phyloP scores from a whole-genome alignment of 1,140 invertebrate genomes.

The Papilio aristodemus region DNA sequence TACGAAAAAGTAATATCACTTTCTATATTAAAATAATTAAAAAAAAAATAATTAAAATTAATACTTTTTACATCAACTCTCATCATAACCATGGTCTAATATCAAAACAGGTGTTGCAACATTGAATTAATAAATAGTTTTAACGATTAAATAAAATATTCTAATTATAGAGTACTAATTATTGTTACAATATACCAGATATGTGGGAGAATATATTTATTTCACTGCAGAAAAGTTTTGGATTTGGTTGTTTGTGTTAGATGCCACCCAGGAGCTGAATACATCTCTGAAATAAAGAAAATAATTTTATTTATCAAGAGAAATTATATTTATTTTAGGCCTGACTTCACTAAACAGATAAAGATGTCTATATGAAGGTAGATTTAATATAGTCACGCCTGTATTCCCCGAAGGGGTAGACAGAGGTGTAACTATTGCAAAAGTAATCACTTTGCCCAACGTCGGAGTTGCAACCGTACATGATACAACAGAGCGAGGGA shows the following conservation, averaged over 20 bases:
- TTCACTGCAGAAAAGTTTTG: slow-evolving; percentile 80
- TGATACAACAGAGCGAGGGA: no score
- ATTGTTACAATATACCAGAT: slow-evolving; percentile 39
- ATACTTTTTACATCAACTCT: neutral
- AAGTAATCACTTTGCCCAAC: no score
- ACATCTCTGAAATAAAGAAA: slow-evolving; percentile 86
- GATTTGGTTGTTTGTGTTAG: slow-evolving; percentile 87
- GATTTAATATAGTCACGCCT: no score
- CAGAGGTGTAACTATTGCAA: no score
- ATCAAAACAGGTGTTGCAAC: slow-evolving; percentile 25
- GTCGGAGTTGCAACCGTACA: no score
- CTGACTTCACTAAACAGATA: no score
- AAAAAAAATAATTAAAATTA: slow-evolving; percentile 4
- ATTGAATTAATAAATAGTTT: slow-evolving; percentile 28
- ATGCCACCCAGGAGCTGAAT: slow-evolving; percentile 93
- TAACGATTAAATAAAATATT: slow-evolving; percentile 28
- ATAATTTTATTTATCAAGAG: no score
- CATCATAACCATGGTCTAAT: neutral
- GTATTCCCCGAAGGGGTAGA: no score
- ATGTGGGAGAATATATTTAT: slow-evolving; percentile 50
- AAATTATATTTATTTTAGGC: slow-evolving; percentile 17
- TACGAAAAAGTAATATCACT: slow-evolving; percentile 17
- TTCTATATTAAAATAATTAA: slow-evolving; percentile 9
- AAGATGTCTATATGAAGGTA: no score
- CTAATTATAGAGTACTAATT: slow-evolving; percentile 15